Evolutionary conservation across 2,888 invertebrate genomes (phyloP).

Genomic region (Corbicula japonica): DNA sequence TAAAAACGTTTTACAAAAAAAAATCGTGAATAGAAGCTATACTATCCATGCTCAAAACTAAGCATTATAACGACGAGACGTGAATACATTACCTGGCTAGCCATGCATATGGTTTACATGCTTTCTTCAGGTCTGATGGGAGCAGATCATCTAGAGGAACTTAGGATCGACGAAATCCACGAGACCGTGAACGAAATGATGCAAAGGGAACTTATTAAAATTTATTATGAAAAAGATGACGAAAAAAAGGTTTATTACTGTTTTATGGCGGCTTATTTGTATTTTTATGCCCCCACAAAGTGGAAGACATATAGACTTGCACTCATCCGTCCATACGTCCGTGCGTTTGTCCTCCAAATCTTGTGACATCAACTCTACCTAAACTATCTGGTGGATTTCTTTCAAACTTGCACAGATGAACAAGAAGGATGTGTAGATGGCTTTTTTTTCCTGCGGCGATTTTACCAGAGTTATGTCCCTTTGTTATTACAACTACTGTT

Average conservation of each 20-base stretch:
- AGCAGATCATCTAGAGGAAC: constrained; percentile 47
- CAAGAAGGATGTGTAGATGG: too few relatives aligned
- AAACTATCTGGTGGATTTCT: background rate
- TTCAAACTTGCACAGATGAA: too few relatives aligned
- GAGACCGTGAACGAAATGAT: constrained; percentile 49
- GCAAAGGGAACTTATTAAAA: constrained; percentile 32
- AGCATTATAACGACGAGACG: background rate
- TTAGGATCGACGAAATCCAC: constrained; percentile 55
- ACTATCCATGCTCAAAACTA: background rate
- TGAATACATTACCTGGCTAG: background rate
- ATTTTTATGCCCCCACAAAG: too few relatives aligned
- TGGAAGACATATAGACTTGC: background rate
- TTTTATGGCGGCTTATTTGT: too few relatives aligned
- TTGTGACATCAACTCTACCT: background rate
- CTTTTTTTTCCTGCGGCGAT: too few relatives aligned
- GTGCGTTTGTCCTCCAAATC: background rate
- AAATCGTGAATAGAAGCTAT: too few relatives aligned
- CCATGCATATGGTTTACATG: background rate
- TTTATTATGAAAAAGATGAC: constrained; percentile 51
- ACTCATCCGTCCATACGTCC: background rate
- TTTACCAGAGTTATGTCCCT: too few relatives aligned
- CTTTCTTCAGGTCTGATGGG: constrained; percentile 61
- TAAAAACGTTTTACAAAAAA: background rate
- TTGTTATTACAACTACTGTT: too few relatives aligned
- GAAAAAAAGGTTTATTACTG: constrained; percentile 32